Evolutionary conservation across 2,113 vertebrate genomes (phyloP).

Genomic region (Stegastes partitus): DNA sequence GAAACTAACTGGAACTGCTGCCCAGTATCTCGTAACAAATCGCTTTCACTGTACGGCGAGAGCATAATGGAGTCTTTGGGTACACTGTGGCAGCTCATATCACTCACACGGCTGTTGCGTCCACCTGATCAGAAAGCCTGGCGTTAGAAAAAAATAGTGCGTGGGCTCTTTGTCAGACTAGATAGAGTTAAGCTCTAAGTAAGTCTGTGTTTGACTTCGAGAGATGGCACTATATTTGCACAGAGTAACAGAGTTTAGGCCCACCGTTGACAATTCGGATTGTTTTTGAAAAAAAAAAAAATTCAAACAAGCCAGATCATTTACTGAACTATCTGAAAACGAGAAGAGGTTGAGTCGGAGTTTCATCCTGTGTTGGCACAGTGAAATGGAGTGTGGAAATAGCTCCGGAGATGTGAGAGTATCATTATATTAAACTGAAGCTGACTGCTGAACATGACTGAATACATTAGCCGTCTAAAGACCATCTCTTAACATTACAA

Average conservation of each 20-base stretch:
- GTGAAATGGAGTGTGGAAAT: slow-evolving; percentile 55
- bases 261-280: slow-evolving; percentile 5
- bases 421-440: slow-evolving; percentile 46
- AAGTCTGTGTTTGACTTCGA: slow-evolving; percentile 16
- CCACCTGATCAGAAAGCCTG: slow-evolving; percentile 23
- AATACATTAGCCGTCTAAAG: slow-evolving; percentile 32
- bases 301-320: slow-evolving; percentile 9
- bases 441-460: slow-evolving; percentile 33
- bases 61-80: slow-evolving; percentile 30
- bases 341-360: slow-evolving; percentile 37
- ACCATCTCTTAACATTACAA: slow-evolving; percentile 4
- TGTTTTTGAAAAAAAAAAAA: not conserved
- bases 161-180: not conserved
- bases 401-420: slow-evolving; percentile 24
- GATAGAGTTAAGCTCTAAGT: not conserved
- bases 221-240: slow-evolving; percentile 22
- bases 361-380: slow-evolving; percentile 50
- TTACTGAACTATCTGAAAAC: slow-evolving; percentile 27
- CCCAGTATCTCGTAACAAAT: slow-evolving; percentile 41
- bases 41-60: slow-evolving; percentile 39
- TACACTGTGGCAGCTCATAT: slow-evolving; percentile 29
- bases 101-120: not conserved
- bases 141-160: not conserved
- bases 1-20: slow-evolving; percentile 30
- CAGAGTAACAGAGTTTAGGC: not conserved